phyloP scores from a whole-genome alignment of 2,888 invertebrate genomes.

The Eurois occulta region DNA sequence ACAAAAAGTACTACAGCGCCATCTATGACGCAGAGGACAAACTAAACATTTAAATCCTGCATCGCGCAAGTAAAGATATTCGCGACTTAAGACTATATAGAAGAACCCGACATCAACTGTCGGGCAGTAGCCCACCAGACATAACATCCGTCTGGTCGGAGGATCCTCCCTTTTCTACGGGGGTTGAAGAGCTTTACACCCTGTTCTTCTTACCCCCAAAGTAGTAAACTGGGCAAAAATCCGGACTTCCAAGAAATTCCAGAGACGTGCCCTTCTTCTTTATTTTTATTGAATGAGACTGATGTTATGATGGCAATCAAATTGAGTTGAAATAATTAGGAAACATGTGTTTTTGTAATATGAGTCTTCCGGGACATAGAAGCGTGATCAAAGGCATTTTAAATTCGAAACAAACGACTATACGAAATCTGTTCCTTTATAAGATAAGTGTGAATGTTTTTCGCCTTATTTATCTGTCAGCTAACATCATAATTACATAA shows the following conservation, averaged over 20 bases:
- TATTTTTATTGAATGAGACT: neutral
- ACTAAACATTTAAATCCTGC: no score
- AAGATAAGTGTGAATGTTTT: conserved; percentile 7
- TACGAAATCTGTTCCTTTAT: neutral
- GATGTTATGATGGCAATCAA: neutral
- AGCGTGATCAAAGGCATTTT: conserved; percentile 28
- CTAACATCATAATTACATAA: neutral
- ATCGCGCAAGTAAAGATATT: no score
- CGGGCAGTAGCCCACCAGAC: no score
- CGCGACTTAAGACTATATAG: no score
- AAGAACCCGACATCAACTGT: no score
- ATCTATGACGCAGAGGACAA: no score
- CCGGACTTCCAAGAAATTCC: neutral
- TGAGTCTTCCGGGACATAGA: conserved; percentile 7
- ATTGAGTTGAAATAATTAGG: conserved; percentile 6
- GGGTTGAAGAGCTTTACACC: no score
- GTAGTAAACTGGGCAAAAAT: neutral
- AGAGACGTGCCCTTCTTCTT: neutral
- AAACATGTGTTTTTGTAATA: conserved; percentile 15
- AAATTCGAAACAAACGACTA: conserved; percentile 3
- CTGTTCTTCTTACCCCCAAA: no score
- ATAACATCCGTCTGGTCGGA: no score
- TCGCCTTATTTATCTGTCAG: neutral
- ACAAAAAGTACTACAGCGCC: no score
- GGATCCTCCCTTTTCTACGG: no score